Evolutionary conservation across 1,140 invertebrate species (phyloP), one percentile per base, ranked within the genome.

Genomic region (Conus ventricosus): DNA sequence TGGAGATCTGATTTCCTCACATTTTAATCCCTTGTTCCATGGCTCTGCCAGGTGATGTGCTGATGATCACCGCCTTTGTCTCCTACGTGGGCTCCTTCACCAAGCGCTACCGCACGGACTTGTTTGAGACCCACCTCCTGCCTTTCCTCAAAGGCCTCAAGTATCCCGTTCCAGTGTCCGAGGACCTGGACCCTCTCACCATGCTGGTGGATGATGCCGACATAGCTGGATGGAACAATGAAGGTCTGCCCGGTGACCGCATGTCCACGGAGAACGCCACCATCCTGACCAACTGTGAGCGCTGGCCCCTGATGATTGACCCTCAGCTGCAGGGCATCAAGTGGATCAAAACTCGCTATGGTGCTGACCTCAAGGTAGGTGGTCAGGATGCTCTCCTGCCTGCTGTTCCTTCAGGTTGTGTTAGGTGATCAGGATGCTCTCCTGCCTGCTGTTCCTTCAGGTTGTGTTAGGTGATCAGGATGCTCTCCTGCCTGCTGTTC

Each of bases 231-330:
- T 99, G 99, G 98, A 98, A 99, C 92, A 99, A 99, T 95, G 98
- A 98, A 95, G 98, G 98, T 13, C 95, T 99, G 71, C 98, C 99
- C 10, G 98, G 98, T 89, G 99, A 99, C 94, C 96, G 98, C 87
- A 99, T 99, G 98, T 99, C 98, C 6, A 98, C 98, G 54, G 98
- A 99, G 96, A 99, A 99, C 95, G 99, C 98, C 13, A 98, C 98
- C 0, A 99, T 99, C 93, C 95, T 99, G 27, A 97, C 97, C 0
- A 99, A 97, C 94, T 98, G 98, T 13, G 98, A 99, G 95, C 96
- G 98, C 78, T 99, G 98, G 98, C 98, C 98, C 0, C 95, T 99
- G n/a, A 99, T 99, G 97, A 99, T 99, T 92, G 98, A 99, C 96
- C 98, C 98, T 5, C 98, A 96, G 92, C 91, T 95, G 53, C 94